phyloP scores from a whole-genome alignment of 2,113 vertebrate genomes.

The Saimiri boliviensis region DNA sequence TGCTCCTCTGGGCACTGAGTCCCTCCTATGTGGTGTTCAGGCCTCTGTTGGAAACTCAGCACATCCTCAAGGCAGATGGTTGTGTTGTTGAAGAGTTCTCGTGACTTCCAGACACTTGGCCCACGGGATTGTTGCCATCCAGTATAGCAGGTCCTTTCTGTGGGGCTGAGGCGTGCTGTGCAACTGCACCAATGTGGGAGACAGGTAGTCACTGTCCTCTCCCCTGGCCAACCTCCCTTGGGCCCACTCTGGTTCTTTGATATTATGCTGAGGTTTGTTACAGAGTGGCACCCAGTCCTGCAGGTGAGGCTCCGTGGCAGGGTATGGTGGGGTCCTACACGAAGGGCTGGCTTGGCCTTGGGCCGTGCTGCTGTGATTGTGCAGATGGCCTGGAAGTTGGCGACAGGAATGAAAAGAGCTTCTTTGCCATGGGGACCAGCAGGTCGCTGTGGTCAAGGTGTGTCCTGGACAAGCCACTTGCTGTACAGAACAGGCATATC shows the following conservation, averaged over 20 bases:
- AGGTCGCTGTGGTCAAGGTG: neutral
- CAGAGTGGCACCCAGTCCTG: neutral
- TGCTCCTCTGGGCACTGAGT: fast-evolving
- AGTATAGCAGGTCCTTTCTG: neutral
- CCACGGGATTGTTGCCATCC: neutral
- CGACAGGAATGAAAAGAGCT: neutral
- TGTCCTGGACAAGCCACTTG: neutral
- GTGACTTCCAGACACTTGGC: fast-evolving
- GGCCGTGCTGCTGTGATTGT: no score
- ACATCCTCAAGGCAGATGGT: neutral
- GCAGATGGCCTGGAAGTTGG: no score
- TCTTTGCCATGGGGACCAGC: neutral
- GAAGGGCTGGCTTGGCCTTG: neutral
- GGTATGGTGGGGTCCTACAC: neutral
- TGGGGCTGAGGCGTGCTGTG: neutral
- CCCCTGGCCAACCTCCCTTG: no score
- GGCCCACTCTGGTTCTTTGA: neutral
- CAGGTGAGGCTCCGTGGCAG: neutral
- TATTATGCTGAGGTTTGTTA: no score
- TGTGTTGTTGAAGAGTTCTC: no score
- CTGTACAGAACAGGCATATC: no score
- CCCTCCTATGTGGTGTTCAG: no score
- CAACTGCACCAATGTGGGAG: fast-evolving
- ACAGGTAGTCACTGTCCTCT: neutral
- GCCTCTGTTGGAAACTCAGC: neutral